A percentile compares a stretch with the other conserved stretches of the same genome.
These are phyloP conservation scores for Macrochelys suwanniensis DNA, from an alignment of 2,797 vertebrate genomes.

Conservation along the genomic window DNA sequence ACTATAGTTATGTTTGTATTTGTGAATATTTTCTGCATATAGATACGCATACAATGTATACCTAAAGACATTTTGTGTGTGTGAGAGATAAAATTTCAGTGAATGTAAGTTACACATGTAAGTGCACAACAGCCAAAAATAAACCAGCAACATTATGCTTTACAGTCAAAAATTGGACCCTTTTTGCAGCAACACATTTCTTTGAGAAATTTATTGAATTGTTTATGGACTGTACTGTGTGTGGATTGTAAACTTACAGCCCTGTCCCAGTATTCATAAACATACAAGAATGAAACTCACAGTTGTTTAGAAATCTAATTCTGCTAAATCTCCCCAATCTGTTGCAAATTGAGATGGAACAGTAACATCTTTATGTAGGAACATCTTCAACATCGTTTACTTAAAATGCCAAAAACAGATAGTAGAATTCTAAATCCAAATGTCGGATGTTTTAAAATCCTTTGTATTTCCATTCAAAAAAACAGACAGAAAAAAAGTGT, in stretches of 20 bases:
- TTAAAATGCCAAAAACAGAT: not conserved
- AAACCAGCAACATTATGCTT: not conserved
- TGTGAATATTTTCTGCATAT: not conserved
- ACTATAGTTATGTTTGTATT: not conserved
- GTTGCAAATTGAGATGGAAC: not conserved
- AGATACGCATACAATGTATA: not conserved
- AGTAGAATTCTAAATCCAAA: slow-evolving; percentile 21
- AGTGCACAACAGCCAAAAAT: not conserved
- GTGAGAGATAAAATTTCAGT: not conserved
- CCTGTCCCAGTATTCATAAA: rapidly evolving
- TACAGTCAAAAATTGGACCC: not conserved
- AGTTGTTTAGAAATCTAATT: not conserved
- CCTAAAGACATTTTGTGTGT: not conserved
- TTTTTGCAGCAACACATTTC: not conserved
- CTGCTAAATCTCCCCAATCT: slow-evolving; percentile 11
- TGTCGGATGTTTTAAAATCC: not conserved
- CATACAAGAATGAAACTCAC: not conserved
- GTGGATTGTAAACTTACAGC: not conserved
- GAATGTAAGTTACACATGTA: slow-evolving; percentile 8
- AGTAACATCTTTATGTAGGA: slow-evolving; percentile 12
- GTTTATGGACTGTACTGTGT: not conserved
- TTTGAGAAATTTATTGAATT: not conserved
- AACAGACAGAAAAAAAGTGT: not conserved
- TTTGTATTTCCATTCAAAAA: slow-evolving; percentile 22
- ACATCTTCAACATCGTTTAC: not conserved